These are phyloP conservation scores for Ambastaia sidthimunki DNA, from an alignment of 2,797 vertebrate genomes.

Conservation along the genomic window DNA sequence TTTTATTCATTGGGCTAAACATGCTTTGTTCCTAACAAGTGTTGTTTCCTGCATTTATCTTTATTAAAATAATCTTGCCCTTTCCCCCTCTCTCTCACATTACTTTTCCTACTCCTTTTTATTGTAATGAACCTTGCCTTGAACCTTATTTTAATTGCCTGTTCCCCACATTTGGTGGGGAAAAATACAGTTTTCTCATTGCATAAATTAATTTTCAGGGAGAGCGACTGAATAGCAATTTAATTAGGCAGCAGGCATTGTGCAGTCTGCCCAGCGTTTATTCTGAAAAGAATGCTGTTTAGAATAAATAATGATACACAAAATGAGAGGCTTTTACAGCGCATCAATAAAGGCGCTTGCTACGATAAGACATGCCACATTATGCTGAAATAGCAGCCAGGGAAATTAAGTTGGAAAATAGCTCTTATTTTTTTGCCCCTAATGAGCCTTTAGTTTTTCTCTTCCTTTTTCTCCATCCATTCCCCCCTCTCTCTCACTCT, in stretches of 20 bases:
- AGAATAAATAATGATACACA: conserved; percentile 75
- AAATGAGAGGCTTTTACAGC: conserved; percentile 72
- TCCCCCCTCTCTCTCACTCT: conserved; percentile 4
- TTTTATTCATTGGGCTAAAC: conserved; percentile 45
- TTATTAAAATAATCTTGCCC: conserved; percentile 55
- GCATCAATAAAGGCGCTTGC: conserved; percentile 66
- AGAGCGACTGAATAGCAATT: conserved; percentile 69
- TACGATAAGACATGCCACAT: conserved; percentile 59
- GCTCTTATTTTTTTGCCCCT: conserved; percentile 65
- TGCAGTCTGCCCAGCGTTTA: conserved; percentile 63
- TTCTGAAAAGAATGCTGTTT: conserved; percentile 67
- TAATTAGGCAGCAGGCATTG: conserved; percentile 72
- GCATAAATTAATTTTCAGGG: conserved; percentile 71
- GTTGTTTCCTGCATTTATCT: conserved; percentile 51
- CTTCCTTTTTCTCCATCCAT: conserved; percentile 25
- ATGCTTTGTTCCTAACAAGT: conserved; percentile 41
- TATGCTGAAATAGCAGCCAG: conserved; percentile 67
- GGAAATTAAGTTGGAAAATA: conserved; percentile 76
- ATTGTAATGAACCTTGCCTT: conserved; percentile 65
- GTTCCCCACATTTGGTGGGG: conserved; percentile 60
- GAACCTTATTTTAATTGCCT: conserved; percentile 73
- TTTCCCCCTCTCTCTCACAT: conserved; percentile 3
- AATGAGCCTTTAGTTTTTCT: conserved; percentile 65
- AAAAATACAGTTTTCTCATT: conserved; percentile 61
- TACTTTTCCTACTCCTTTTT: conserved; percentile 32